Evolutionary conservation across 1,140 invertebrate genomes (phyloP).

Genomic region (Zaprionus inermis): DNA sequence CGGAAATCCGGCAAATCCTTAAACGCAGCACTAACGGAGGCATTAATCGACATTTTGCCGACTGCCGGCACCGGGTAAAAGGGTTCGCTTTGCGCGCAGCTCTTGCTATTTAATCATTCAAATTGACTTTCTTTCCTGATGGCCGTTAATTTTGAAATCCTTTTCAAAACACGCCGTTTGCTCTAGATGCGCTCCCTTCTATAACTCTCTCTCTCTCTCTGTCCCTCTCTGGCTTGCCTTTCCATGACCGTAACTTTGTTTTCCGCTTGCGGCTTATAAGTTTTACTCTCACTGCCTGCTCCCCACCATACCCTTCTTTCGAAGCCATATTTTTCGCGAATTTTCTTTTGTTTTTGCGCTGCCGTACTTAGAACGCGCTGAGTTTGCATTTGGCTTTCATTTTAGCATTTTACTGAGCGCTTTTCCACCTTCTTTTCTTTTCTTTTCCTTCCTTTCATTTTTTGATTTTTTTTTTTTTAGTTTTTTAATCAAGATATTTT

Average conservation of each 20-base stretch:
- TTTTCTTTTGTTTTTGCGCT: slow-evolving; percentile 39
- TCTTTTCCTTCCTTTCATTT: slow-evolving; percentile 14
- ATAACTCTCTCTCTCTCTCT: slow-evolving; percentile 1
- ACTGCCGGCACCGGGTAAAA: slow-evolving; percentile 3
- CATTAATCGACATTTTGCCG: slow-evolving; percentile 64
- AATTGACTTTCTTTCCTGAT: slow-evolving; percentile 74
- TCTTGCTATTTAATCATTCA: slow-evolving; percentile 78
- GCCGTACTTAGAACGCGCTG: slow-evolving; percentile 72
- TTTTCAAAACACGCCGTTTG: slow-evolving; percentile 55
- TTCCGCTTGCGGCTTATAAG: slow-evolving; percentile 76
- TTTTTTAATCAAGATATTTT: slow-evolving; percentile 82
- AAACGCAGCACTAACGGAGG: slow-evolving; percentile 63
- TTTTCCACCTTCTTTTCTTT: slow-evolving; percentile 30
- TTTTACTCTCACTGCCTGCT: slow-evolving; percentile 51
- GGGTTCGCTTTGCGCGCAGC: slow-evolving; percentile 58
- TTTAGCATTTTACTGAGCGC: slow-evolving; percentile 61
- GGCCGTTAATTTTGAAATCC: slow-evolving; percentile 78
- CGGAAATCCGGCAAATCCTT: slow-evolving; percentile 47
- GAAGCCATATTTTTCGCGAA: slow-evolving; percentile 28
- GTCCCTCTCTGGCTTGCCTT: slow-evolving; percentile 3
- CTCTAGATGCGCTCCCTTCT: not conserved
- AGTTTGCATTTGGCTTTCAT: slow-evolving; percentile 79
- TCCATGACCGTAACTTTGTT: slow-evolving; percentile 61
- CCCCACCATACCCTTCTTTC: no score
- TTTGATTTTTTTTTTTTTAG: slow-evolving; percentile 68